Conservation (phyloP, 2,797 vertebrate species). For the Rhabdophis nuchalis region DNA sequence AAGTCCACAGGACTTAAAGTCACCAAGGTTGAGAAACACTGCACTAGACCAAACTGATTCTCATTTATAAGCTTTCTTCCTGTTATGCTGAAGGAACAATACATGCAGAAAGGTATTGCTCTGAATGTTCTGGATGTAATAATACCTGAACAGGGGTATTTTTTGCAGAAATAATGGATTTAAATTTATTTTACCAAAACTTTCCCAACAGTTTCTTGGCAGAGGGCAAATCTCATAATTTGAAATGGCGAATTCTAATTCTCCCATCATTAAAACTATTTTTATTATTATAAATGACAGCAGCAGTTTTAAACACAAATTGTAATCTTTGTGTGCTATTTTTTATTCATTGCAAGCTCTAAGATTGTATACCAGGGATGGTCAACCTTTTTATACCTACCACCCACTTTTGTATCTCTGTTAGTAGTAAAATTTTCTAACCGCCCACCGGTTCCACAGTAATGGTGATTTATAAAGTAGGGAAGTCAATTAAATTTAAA, state of each 20-base stretch:
- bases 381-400: too few relatives aligned
- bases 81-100: not conserved
- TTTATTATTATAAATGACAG: not conserved
- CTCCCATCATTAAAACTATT: not conserved
- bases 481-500: too few relatives aligned
- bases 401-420: too few relatives aligned
- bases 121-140: not conserved
- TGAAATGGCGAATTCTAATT: not conserved
- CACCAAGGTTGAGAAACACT: too few relatives aligned
- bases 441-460: too few relatives aligned
- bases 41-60: not conserved
- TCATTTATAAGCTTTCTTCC: not conserved
- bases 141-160: not conserved
- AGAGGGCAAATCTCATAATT: not conserved
- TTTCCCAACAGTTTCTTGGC: not conserved
- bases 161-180: not conserved
- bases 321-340: not conserved
- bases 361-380: not conserved
- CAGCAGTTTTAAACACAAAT: not conserved
- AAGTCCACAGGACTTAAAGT: too few relatives aligned
- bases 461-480: too few relatives aligned
- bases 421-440: too few relatives aligned
- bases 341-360: not conserved
- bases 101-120: not conserved
- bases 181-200: not conserved